phyloP scores from a whole-genome alignment of 53 echinoderm and acorn worm species.

The Holothuria scabra region DNA sequence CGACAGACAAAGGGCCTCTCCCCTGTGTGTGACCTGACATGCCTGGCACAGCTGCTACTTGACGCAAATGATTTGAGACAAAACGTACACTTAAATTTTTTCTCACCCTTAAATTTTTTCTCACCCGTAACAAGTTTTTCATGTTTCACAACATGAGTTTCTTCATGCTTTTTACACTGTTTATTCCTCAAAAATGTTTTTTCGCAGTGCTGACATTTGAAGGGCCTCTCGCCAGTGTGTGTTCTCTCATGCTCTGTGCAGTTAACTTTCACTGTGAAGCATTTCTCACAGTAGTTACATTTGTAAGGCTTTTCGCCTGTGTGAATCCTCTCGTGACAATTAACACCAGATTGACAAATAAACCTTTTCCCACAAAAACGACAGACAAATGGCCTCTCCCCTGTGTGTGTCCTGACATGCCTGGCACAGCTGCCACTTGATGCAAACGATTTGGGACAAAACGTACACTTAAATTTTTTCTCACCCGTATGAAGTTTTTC shows the following conservation, averaged over 20 bases:
- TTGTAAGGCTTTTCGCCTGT: too few relatives aligned
- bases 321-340: conserved; percentile 14
- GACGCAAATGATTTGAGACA: not conserved
- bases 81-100: conserved; percentile 3
- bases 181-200: conserved; percentile 1
- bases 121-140: too few relatives aligned
- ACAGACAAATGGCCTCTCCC: conserved; percentile 10
- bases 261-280: not conserved
- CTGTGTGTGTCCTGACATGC: conserved; percentile 14
- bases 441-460: not conserved
- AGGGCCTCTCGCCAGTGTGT: too few relatives aligned
- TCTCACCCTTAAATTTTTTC: too few relatives aligned
- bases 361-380: conserved; percentile 13
- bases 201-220: conserved; percentile 25
- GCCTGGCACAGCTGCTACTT: not conserved
- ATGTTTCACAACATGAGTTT: not conserved
- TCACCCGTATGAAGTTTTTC: too few relatives aligned
- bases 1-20: conserved; percentile 8
- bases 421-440: not conserved
- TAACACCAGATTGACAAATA: not conserved
- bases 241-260: conserved; percentile 35
- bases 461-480: too few relatives aligned
- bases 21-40: not conserved
- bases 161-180: not conserved
- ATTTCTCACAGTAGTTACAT: conserved; percentile 18